These are phyloP conservation scores for Gortyna flavago DNA, from an alignment of 2,888 invertebrate species.

Conservation along the genomic window DNA sequence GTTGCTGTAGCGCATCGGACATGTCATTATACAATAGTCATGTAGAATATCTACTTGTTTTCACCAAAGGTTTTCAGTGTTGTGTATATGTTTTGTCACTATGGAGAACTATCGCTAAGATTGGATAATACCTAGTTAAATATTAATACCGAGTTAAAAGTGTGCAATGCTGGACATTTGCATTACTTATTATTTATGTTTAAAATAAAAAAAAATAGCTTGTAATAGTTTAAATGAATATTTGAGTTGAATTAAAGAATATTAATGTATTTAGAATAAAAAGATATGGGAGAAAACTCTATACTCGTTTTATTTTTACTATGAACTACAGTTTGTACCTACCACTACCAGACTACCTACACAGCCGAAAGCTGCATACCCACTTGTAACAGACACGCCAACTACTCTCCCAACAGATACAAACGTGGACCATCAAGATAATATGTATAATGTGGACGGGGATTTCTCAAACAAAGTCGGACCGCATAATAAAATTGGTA, in stretches of 20 bases:
- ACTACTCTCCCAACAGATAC: too few relatives aligned
- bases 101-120: conserved; percentile 87
- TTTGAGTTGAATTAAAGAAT: conserved; percentile 90
- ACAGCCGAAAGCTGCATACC: background rate
- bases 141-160: conserved; percentile 87
- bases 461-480: background rate
- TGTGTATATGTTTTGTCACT: conserved; percentile 84
- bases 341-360: background rate
- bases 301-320: conserved; percentile 69
- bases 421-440: background rate
- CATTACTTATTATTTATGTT: conserved; percentile 89
- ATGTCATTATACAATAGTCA: conserved; percentile 70
- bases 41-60: conserved; percentile 73
- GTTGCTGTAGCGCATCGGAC: conserved; percentile 42
- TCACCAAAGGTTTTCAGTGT: conserved; percentile 82
- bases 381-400: background rate
- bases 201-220: conserved; percentile 88
- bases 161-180: conserved; percentile 90
- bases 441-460: background rate
- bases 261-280: conserved; percentile 91
- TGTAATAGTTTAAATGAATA: conserved; percentile 90
- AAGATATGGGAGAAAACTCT: conserved; percentile 88
- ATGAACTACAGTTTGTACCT: conserved; percentile 1
- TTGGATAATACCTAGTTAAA: conserved; percentile 87
- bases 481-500: background rate